These are phyloP conservation scores for Hyles vespertilio DNA, from an alignment of 1,140 invertebrate genomes.

Conservation along the genomic window DNA sequence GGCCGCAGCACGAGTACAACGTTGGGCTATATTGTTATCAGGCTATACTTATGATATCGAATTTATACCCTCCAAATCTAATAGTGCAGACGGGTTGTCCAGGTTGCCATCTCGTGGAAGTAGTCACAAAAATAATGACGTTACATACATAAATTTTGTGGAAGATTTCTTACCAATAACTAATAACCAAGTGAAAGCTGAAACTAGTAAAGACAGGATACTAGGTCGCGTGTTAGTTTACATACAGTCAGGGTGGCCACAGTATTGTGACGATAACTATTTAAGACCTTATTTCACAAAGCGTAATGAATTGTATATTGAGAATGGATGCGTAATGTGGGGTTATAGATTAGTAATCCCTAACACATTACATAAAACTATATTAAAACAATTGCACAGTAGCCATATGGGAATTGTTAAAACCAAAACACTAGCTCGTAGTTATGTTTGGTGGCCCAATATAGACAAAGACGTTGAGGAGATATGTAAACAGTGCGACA, in stretches of 20 bases:
- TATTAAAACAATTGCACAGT: conserved; percentile 67
- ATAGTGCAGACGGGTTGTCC: conserved; percentile 7
- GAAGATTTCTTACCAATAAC: conserved; percentile 27
- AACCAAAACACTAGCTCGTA: conserved; percentile 18
- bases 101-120: too few relatives aligned
- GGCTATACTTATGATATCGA: too few relatives aligned
- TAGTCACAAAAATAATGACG: not conserved
- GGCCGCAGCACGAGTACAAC: too few relatives aligned
- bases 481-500: not conserved
- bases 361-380: conserved; percentile 48
- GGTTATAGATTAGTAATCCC: not conserved
- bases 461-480: conserved; percentile 58
- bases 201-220: not conserved
- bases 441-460: conserved; percentile 73
- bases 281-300: conserved; percentile 5
- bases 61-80: not conserved
- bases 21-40: too few relatives aligned
- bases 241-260: not conserved
- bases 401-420: conserved; percentile 27
- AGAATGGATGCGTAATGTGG: conserved; percentile 12
- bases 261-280: not conserved
- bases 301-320: conserved; percentile 15
- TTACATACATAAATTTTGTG: conserved; percentile 25
- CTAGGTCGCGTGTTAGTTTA: not conserved
- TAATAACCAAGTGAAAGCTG: not conserved